Base-by-base conservation (phyloP, 2,888 invertebrate genomes). In the Drosophila meridiana region DNA sequence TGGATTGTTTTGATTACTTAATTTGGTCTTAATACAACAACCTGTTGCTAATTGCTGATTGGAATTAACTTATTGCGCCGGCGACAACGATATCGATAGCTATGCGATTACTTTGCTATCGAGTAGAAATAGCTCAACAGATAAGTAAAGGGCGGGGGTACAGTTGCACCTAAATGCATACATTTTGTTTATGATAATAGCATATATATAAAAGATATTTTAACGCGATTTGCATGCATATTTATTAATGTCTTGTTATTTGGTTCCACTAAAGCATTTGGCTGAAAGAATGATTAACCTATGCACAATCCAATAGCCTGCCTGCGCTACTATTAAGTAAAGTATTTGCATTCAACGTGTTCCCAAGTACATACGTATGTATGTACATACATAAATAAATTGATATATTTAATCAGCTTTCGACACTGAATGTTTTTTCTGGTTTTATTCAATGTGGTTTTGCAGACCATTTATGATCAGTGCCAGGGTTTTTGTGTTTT, bases 321-420 rank as follows among this genome's bases (percentile, higher is more conserved):
- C 47, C 38, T 20, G 38, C 28, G 40, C n/a, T 60, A 58, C 20
- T 40, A 73, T 36, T 59, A 61, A 47, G 8, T 52, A 50, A 61
- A 47, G 11, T 40, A 55, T 47, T 48, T 42, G 38, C 57, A 59
- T 52, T 61, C 57, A 73, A 38, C 56, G 13, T 40, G 34, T 52
- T 43, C 56, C 63, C 47, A 53, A 48, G 47, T 52, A 47, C 38
- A 53, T 52, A 69, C 26, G 36, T 59, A 69, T 45, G 59, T 59
- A 14, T 14, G 14, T 8, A 48, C 6, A 58, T 42, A 53, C 26
- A 45, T 13, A 13, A 6, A 28, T 47, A 28, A 0, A 30, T 57
- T 48, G 53, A 68, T 76, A 59, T 76, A 62, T 73, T 61, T 73
- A 53, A 62, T 67, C 67, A 62, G 52, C 53, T 50, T 48, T 58